Evolutionary conservation across 2,797 vertebrate genomes (phyloP).

Genomic region (Acipenser ruthenus): DNA sequence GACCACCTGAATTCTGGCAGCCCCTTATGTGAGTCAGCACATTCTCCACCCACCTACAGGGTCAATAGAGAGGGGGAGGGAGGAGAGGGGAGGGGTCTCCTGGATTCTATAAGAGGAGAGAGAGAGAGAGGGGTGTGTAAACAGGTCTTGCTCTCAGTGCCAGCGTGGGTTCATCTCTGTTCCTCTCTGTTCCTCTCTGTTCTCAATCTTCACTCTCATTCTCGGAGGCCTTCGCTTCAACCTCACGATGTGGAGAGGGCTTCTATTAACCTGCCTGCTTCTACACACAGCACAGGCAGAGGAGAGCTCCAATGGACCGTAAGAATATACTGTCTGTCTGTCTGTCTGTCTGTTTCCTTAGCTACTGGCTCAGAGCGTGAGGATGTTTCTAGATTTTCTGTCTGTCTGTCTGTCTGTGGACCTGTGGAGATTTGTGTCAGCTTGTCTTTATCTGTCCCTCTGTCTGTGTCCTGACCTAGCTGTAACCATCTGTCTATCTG

Average conservation of each 20-base stretch:
- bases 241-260: background rate
- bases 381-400: too few species aligned
- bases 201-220: background rate
- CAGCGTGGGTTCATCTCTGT: background rate
- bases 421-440: too few species aligned
- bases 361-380: too few species aligned
- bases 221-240: background rate
- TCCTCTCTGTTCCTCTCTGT: background rate
- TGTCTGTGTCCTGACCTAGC: background rate
- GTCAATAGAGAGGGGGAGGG: background rate
- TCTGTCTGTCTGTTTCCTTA: background rate
- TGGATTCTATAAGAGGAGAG: background rate
- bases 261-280: background rate
- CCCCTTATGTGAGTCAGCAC: background rate
- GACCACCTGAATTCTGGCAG: background rate
- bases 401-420: too few species aligned
- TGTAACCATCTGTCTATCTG: too few species aligned
- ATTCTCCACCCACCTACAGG: background rate
- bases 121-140: background rate
- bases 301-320: background rate
- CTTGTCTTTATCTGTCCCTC: too few species aligned
- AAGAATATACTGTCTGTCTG: background rate
- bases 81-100: background rate
- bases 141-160: background rate
- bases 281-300: background rate